Percentiles rank a stretch among this genome's conserved stretches.
These are phyloP conservation scores for Heliconius aoede DNA, from an alignment of 2,888 invertebrate genomes.

Conservation along the genomic window DNA sequence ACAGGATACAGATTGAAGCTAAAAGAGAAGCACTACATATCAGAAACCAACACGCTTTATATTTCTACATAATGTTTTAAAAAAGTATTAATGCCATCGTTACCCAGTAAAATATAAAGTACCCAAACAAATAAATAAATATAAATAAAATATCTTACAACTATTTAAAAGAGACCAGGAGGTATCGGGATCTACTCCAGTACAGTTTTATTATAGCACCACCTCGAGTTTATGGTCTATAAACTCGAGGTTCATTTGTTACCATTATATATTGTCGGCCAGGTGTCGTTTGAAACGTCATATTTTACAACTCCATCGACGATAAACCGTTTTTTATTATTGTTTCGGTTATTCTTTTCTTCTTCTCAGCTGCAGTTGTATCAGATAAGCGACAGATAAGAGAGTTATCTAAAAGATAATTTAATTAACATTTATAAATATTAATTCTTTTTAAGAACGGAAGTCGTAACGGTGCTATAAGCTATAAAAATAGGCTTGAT, in stretches of 20 bases:
- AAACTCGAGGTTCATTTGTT: conserved; percentile 47
- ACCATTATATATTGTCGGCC: conserved; percentile 52
- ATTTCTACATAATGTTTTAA: not conserved
- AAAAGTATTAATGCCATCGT: not conserved
- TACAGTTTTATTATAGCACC: conserved; percentile 56
- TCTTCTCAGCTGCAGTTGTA: conserved; percentile 17
- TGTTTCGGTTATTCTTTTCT: conserved; percentile 44
- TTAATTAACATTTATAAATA: not conserved
- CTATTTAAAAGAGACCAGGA: conserved; percentile 19
- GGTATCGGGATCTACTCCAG: conserved; percentile 54
- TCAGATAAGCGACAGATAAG: not conserved
- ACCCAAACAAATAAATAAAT: not conserved
- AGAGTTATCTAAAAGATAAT: not conserved
- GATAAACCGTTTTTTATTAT: conserved; percentile 53
- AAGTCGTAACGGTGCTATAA: not conserved
- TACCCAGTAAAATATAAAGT: not conserved
- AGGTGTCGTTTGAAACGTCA: conserved; percentile 54
- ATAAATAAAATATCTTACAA: not conserved
- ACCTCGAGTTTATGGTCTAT: conserved; percentile 64
- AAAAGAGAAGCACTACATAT: not conserved
- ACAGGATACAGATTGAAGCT: not conserved
- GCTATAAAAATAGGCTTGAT: too few relatives aligned
- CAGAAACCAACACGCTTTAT: not conserved
- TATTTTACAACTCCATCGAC: conserved; percentile 55
- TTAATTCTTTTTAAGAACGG: not conserved